Evolutionary conservation across 2,888 invertebrate species (phyloP).

Genomic region (Agriopis aurantiaria): DNA sequence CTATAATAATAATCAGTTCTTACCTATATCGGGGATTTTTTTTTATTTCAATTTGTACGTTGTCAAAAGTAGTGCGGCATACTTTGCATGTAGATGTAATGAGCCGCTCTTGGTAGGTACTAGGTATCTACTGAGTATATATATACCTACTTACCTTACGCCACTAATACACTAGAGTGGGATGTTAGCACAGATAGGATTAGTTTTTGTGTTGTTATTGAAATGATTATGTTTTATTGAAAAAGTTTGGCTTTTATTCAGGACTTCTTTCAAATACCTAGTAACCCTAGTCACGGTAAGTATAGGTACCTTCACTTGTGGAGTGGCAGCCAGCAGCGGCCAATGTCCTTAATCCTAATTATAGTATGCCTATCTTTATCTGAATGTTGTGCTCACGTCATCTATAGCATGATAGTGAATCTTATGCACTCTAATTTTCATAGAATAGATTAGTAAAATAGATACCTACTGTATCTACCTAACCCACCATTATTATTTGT

Average conservation of each 20-base stretch:
- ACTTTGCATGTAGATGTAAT: too few species aligned
- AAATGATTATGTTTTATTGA: neutral
- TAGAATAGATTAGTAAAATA: neutral
- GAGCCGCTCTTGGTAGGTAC: too few species aligned
- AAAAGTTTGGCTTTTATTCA: neutral
- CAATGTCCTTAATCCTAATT: constrained; percentile 36
- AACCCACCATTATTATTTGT: too few species aligned
- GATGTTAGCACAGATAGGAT: too few species aligned
- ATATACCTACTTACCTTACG: too few species aligned
- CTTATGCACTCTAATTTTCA: neutral
- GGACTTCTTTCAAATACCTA: neutral
- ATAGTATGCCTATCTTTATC: constrained; percentile 31
- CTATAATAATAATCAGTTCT: too few species aligned
- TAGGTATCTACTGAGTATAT: too few species aligned
- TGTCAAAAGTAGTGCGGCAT: too few species aligned
- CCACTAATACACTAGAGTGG: too few species aligned
- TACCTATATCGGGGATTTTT: too few species aligned
- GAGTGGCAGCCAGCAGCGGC: constrained; percentile 13
- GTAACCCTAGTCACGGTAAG: neutral
- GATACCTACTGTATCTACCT: neutral
- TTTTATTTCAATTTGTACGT: too few species aligned
- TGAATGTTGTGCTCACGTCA: constrained; percentile 31
- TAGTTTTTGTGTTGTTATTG: too few species aligned
- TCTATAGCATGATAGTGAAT: neutral
- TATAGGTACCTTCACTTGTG: constrained; percentile 2